Percentiles rank a stretch among this genome's conserved stretches.
Conservation (phyloP, 92 coral and sea anemone species). For the Parazoanthus darwini region DNA sequence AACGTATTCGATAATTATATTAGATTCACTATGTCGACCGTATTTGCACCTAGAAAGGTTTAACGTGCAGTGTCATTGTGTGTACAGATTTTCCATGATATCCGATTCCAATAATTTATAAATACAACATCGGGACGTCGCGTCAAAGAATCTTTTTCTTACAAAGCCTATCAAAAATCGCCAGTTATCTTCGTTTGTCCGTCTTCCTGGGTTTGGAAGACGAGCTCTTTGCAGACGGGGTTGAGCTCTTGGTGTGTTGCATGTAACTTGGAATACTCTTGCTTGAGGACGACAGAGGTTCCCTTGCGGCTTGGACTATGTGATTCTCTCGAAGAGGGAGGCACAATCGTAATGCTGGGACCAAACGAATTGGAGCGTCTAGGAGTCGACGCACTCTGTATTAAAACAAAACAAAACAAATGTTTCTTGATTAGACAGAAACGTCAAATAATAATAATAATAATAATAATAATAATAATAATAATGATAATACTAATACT, state of each 20-base stretch:
- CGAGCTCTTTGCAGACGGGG: not conserved
- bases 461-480: too few species aligned
- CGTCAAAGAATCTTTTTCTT: conserved; percentile 1
- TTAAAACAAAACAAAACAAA: not conserved
- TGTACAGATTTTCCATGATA: not conserved
- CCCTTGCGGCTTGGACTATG: conserved; percentile 28
- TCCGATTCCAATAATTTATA: conserved; percentile 15
- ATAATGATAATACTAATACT: too few species aligned
- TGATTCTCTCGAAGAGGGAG: conserved; percentile 17
- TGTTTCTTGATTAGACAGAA: not conserved
- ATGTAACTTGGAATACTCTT: conserved; percentile 5
- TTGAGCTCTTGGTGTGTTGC: conserved; percentile 28
- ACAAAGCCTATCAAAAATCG: conserved; percentile 5
- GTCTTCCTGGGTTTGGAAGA: conserved; percentile 17
- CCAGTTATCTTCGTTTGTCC: conserved; percentile 37
- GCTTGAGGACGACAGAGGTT: conserved; percentile 14
- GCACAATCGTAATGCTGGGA: not conserved
- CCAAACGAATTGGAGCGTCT: not conserved
- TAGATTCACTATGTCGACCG: not conserved
- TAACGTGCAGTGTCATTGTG: not conserved
- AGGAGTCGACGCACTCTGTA: not conserved
- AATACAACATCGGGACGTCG: conserved; percentile 15
- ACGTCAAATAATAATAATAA: too few species aligned
- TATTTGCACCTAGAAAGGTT: not conserved
- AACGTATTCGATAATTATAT: not conserved